Evolutionary conservation across 2,797 vertebrate genomes (phyloP).

Genomic region (Ctenopoma kingsleyae): DNA sequence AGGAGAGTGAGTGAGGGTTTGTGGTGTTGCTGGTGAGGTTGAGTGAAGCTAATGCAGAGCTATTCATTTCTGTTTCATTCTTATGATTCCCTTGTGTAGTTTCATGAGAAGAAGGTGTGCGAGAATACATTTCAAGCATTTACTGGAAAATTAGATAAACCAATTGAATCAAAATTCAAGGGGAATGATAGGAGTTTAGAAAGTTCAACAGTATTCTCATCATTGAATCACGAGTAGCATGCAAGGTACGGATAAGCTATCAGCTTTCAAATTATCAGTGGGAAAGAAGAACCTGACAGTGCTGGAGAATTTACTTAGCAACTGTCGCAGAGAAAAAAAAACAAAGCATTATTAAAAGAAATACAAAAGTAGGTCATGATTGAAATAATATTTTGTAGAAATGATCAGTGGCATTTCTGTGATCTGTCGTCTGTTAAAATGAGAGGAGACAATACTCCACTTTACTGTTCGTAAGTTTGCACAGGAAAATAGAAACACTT

Average conservation of each 20-base stretch:
- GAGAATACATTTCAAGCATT: slow-evolving; percentile 85
- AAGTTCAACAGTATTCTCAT: slow-evolving; percentile 65
- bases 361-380: slow-evolving; percentile 50
- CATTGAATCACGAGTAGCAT: slow-evolving; percentile 69
- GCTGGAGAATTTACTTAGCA: slow-evolving; percentile 68
- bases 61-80: slow-evolving; percentile 79
- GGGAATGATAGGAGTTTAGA: slow-evolving; percentile 64
- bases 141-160: slow-evolving; percentile 85
- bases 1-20: slow-evolving; percentile 30
- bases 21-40: slow-evolving; percentile 40
- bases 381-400: slow-evolving; percentile 18
- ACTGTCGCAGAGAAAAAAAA: slow-evolving; percentile 34
- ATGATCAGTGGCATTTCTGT: slow-evolving; percentile 50
- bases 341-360: slow-evolving; percentile 48
- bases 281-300: slow-evolving; percentile 68
- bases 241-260: slow-evolving; percentile 65
- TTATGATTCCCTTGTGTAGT: slow-evolving; percentile 72
- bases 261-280: slow-evolving; percentile 79
- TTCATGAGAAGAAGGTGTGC: slow-evolving; percentile 75
- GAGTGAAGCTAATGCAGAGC: slow-evolving; percentile 74
- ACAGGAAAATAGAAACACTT: slow-evolving; percentile 42
- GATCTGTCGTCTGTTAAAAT: slow-evolving; percentile 44
- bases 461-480: slow-evolving; percentile 26
- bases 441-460: slow-evolving; percentile 6
- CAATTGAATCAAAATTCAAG: slow-evolving; percentile 80